Base-by-base conservation (phyloP, 1,140 invertebrate species). In the Telenomus remus region DNA sequence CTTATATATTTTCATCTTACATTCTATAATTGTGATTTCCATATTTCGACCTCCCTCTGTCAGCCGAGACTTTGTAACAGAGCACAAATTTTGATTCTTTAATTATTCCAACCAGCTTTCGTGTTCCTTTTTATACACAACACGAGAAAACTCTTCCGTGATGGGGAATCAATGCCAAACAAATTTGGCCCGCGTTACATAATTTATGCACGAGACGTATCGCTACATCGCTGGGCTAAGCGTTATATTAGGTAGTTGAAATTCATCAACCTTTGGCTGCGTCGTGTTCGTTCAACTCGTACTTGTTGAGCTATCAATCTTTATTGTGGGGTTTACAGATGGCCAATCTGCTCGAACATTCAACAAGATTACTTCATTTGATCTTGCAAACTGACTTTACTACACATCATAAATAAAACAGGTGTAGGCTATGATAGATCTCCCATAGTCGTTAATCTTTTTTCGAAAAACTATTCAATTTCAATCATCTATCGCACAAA, bases 21-120 rank as follows among this genome's bases (percentile, higher is more conserved):
- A 61, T 61, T 74, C 14, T 68, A 63, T 66, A 73, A 73, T 66
- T 63, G 63, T 61, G 57, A 75, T 69, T 75, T 64, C 57, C 68
- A 63, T 71, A 63, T 63, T n/a, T 49, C 46, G 61, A 27, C 47
- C 39, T 51, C 57, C 33, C 19, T 27, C 19, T 6, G 19, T 27
- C 11, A 37, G 37, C 8, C 12, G 5, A 14, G n/a, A 55, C n/a
- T n/a, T n/a, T n/a, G n/a, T n/a, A n/a, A n/a, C n/a, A n/a, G n/a
- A n/a, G n/a, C n/a, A n/a, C n/a, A n/a, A n/a, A n/a, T n/a, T 47
- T 39, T 1, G 6, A 27, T 3, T 27, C 1, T 27, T 27, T 3
- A 3, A 27, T 27, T 27, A 27, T 27, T 27, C 19, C 2, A 6
- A 27, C n/a, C 19, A 27, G 6, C 19, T 3, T 27, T 27, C 19